phyloP scores from a whole-genome alignment of 2,888 invertebrate genomes.

The Calameuta idolon region DNA sequence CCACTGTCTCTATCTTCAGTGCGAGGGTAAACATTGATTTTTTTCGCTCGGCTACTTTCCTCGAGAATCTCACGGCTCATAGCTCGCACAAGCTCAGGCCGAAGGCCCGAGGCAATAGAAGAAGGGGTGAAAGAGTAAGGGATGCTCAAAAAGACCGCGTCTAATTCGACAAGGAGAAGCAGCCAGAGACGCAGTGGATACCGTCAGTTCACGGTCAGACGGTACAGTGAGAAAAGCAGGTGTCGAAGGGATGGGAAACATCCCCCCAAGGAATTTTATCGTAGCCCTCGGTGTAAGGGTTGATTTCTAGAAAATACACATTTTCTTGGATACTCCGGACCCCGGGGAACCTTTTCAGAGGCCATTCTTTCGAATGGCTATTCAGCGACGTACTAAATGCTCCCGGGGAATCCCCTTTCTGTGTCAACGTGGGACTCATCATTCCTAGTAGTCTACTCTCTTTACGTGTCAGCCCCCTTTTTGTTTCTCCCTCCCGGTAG shows the following conservation, averaged over 20 bases:
- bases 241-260: background rate
- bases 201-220: background rate
- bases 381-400: slow-evolving; percentile 59
- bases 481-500: background rate
- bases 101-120: background rate
- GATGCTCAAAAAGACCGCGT: background rate
- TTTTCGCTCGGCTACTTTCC: slow-evolving; percentile 16
- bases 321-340: background rate
- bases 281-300: background rate
- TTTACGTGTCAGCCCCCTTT: slow-evolving; percentile 14
- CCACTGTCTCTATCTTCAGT: background rate
- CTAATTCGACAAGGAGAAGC: background rate
- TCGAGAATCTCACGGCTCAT: slow-evolving; percentile 1
- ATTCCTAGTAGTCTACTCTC: slow-evolving; percentile 38
- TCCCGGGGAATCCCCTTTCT: slow-evolving; percentile 33
- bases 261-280: background rate
- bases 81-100: background rate
- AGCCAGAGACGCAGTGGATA: background rate
- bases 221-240: background rate
- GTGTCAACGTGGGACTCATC: slow-evolving; percentile 48
- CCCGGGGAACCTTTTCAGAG: slow-evolving; percentile 36
- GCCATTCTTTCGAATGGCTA: slow-evolving; percentile 55
- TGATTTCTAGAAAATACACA: background rate
- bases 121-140: background rate
- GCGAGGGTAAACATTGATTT: slow-evolving; percentile 18